These are phyloP conservation scores for Celastrina argiolus DNA, from an alignment of 2,888 invertebrate species.

Conservation along the genomic window DNA sequence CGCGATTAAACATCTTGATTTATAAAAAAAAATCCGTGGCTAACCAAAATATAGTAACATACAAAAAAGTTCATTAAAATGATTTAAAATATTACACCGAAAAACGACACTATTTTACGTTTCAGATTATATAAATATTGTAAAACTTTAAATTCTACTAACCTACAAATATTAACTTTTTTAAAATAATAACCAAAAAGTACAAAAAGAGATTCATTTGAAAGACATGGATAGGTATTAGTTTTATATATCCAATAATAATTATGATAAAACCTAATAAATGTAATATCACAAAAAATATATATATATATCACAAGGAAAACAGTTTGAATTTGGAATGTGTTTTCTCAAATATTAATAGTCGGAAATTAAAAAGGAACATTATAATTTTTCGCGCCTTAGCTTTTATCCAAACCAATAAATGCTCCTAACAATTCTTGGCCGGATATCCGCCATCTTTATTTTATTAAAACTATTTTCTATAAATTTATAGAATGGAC, in stretches of 20 bases:
- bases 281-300: no score
- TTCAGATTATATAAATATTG: neutral
- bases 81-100: neutral
- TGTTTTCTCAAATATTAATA: no score
- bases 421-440: neutral
- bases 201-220: slow-evolving; percentile 1
- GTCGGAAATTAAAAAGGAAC: no score
- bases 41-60: no score
- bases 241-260: neutral
- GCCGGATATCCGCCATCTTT: neutral
- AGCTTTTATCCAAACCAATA: no score
- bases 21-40: no score
- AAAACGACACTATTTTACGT: neutral
- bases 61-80: neutral
- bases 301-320: no score
- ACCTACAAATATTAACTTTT: neutral
- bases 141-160: neutral
- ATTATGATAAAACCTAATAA: neutral
- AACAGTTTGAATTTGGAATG: no score
- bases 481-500: slow-evolving; percentile 7
- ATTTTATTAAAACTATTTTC: neutral
- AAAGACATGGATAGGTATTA: neutral
- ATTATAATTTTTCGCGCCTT: no score
- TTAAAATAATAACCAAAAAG: neutral
- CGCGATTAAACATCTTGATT: no score